Evolutionary conservation across 2,797 vertebrate species (phyloP), one percentile per base, ranked within the genome.

Genomic region (Enteromius viviparus): DNA sequence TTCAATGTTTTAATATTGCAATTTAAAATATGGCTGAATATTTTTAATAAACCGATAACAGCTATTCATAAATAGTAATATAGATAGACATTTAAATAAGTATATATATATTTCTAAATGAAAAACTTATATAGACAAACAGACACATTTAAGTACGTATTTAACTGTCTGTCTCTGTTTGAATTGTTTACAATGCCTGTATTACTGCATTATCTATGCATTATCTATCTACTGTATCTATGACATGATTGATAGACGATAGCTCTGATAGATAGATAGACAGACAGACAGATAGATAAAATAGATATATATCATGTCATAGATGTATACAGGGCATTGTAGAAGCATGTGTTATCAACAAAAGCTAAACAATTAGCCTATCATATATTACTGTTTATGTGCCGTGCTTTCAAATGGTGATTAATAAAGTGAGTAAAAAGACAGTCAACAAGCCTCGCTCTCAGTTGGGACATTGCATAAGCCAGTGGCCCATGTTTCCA

Each of bases 401-500:
- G 68, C 14, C 37, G 29, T 40, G 23, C 49, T 64, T 78, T 49
- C 15, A 71, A 34, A 37, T 26, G 19, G 5, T 23, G 15, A 40
- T 68, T 19, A 40, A 69, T 62, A n/a, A 70, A n/a, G 37, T 29
- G 60, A 29, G 49, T n/a, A 45, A 82, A 66, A 42, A 66, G 66
- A 40, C 26, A 5, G 71, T 78, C 45, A 53, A 53, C 83, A 80
- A 29, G 87, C 85, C 87, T 87, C 84, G 84, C 86, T 78, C 76
- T 83, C 85, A 83, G 87, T 72, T 81, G 79, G 70, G 53, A 66
- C 62, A 60, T 90, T 90, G 88, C 88, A 40, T 92, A 90, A 91
- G 82, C 42, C 53, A 53, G 89, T 81, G 66, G 76, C 85, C 69
- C 83, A 42, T 84, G 76, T 84, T 72, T 89, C 90, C 88, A 90